These are phyloP conservation scores for Ploceus nigricollis DNA, from an alignment of 2,113 vertebrate species.

Conservation along the genomic window DNA sequence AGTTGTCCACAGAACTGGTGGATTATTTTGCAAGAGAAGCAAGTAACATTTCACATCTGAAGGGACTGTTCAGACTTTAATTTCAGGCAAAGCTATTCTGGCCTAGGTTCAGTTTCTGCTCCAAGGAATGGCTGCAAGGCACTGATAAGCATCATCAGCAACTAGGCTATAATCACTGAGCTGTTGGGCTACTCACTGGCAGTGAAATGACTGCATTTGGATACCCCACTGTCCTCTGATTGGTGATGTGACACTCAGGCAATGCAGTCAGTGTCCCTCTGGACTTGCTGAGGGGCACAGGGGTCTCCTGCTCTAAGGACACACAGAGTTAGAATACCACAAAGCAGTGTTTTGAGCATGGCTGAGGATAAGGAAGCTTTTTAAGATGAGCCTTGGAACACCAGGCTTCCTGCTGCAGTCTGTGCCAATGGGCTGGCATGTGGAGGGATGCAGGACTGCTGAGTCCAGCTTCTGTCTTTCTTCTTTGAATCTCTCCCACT, in stretches of 20 bases:
- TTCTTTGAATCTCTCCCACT: neutral
- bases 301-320: neutral
- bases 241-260: neutral
- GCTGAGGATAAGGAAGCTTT: neutral
- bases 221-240: neutral
- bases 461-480: neutral
- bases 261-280: neutral
- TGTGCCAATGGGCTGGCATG: accelerated
- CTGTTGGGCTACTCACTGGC: neutral
- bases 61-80: neutral
- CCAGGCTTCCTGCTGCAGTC: neutral
- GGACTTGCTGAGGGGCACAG: neutral
- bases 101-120: neutral
- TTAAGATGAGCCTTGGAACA: neutral
- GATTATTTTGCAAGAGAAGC: neutral
- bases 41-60: neutral
- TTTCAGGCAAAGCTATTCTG: neutral
- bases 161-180: neutral
- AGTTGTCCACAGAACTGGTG: neutral
- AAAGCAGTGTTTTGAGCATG: neutral
- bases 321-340: neutral
- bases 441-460: neutral
- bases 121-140: neutral
- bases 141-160: neutral
- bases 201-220: neutral